Evolutionary conservation across 2,113 vertebrate genomes (phyloP), one percentile per base, ranked within the genome.

Genomic region (Thamnaconus septentrionalis): DNA sequence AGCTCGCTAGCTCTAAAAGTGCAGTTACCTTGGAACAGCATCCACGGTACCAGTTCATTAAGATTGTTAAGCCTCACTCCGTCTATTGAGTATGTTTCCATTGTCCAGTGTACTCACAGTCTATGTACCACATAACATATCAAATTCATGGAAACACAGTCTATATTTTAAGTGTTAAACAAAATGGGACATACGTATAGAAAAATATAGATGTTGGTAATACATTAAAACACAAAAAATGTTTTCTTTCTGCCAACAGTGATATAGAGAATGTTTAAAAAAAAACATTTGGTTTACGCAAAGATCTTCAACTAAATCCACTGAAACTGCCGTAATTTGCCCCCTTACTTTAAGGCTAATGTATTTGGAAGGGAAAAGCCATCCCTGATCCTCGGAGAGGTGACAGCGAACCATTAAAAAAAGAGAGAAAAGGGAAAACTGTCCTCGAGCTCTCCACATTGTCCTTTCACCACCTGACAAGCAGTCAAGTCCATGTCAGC

Each of bases 41-140:
- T 44, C 43, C 51, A 48, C 57, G 41, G 44, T 68, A 61, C 61
- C 9, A 71, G 61, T 9, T 49, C 61, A 41, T 69, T 45, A 45
- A 31, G 49, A 59, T 64, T 11, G 59, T 66, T 31, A 66, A 50
- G 60, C 60, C 7, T 41, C 64, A 31, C 68, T 55, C 44, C 69
- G 49, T 64, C 64, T 68, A 45, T 54, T 71, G 60, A 82, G 74
- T 63, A 61, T 78, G 59, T 81, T 64, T 67, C 49, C 55, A 79
- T 53, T 62, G 78, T 89, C 86, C 88, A 90, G 88, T 90, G 88
- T 90, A 82, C 80, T 87, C 83, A 82, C 82, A 78, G 81, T 85
- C 78, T 78, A 85, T 83, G 75, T 71, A 87, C 69, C 61, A 84
- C 69, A 79, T 64, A 75, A 76, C 64, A 78, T 67, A 55, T 66